A percentile compares a stretch with the other conserved stretches of the same genome.
These are phyloP conservation scores for Eurystomus glaucurus DNA, from an alignment of 2,797 vertebrate species.

Conservation along the genomic window DNA sequence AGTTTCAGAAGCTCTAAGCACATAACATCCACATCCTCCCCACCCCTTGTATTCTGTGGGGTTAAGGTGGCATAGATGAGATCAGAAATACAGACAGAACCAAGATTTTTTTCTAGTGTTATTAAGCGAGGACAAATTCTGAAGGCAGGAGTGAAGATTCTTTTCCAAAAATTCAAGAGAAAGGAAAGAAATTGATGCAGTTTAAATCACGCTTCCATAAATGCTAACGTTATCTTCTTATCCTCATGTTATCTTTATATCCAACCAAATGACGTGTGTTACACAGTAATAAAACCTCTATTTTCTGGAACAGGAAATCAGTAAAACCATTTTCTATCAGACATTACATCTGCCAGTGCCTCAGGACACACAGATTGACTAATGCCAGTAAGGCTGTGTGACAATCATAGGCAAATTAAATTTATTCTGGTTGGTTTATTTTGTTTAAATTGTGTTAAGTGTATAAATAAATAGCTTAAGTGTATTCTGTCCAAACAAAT, in stretches of 20 bases:
- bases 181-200: neutral
- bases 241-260: neutral
- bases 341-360: slow-evolving; percentile 58
- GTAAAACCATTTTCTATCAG: slow-evolving; percentile 58
- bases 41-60: neutral
- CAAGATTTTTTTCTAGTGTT: neutral
- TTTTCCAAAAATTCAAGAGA: neutral
- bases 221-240: neutral
- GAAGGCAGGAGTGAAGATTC: neutral
- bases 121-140: neutral
- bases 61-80: neutral
- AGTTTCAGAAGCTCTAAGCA: neutral
- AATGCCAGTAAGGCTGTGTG: slow-evolving; percentile 48
- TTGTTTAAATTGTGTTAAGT: slow-evolving; percentile 74
- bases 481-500: slow-evolving; percentile 51
- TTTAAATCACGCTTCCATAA: neutral
- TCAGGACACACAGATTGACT: slow-evolving; percentile 51
- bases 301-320: slow-evolving; percentile 51
- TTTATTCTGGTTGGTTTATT: slow-evolving; percentile 69
- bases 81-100: neutral
- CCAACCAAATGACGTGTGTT: neutral
- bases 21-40: rapidly evolving
- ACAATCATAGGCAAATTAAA: slow-evolving; percentile 54
- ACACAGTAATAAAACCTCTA: neutral
- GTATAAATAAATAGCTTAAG: slow-evolving; percentile 72